Percentiles rank a stretch among this genome's conserved stretches.
Evolutionary conservation across 2,888 invertebrate genomes (phyloP).

Genomic region (Hydroisotoma schaefferi): DNA sequence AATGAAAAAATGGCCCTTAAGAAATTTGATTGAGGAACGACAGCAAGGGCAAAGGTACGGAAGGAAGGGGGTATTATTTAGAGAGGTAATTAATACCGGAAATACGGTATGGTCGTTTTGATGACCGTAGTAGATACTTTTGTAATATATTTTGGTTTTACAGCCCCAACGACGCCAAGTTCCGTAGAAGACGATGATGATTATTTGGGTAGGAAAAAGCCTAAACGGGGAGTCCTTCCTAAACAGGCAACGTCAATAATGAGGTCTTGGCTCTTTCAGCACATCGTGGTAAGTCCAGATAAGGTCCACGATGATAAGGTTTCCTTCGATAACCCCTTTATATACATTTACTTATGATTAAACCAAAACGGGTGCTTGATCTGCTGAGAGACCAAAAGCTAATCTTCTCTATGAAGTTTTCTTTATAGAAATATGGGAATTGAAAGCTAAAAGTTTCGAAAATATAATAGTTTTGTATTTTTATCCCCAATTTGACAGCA

Average conservation of each 20-base stretch:
- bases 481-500: conserved; percentile 61
- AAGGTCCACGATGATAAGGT: neutral
- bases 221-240: conserved; percentile 71
- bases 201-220: conserved; percentile 59
- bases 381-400: conserved; percentile 26
- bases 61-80: too few relatives aligned
- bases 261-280: conserved; percentile 95
- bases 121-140: too few relatives aligned
- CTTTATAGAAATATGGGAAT: neutral
- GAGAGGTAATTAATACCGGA: too few relatives aligned
- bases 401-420: conserved; percentile 41
- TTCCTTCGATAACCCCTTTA: neutral
- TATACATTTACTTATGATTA: conserved; percentile 28
- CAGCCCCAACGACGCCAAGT: conserved; percentile 62
- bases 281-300: conserved; percentile 71
- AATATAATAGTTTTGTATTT: conserved; percentile 10
- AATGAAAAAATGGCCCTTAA: too few relatives aligned
- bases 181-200: conserved; percentile 60
- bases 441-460: neutral
- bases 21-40: too few relatives aligned
- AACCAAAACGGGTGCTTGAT: conserved; percentile 24
- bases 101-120: too few relatives aligned
- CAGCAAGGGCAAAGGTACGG: too few relatives aligned
- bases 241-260: conserved; percentile 94
- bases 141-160: too few relatives aligned